Conservation (phyloP, 2,113 vertebrate species). For the Leucosticte australis region DNA sequence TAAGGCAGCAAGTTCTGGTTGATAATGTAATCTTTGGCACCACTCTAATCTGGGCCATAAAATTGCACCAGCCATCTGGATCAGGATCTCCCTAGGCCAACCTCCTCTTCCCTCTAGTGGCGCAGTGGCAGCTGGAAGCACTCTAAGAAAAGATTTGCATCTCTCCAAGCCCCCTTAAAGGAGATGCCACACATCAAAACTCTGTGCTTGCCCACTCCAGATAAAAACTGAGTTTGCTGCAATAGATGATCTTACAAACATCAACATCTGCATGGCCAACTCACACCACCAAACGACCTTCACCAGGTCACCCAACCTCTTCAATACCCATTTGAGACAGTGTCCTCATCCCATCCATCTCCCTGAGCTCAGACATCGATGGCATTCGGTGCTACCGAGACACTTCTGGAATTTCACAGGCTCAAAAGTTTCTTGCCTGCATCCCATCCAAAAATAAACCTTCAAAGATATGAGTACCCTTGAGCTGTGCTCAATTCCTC, state of each 20-base stretch:
- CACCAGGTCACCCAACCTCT: background rate
- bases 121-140: background rate
- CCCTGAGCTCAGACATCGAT: rapidly evolving
- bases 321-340: background rate
- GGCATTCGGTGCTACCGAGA: background rate
- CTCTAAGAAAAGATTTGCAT: background rate
- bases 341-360: background rate
- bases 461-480: constrained; percentile 7
- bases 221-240: background rate
- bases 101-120: background rate
- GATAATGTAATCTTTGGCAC: background rate
- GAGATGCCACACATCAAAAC: background rate
- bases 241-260: background rate
- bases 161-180: background rate
- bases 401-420: background rate
- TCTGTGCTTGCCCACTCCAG: background rate
- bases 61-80: background rate
- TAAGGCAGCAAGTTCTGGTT: background rate
- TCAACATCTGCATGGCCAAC: background rate
- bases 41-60: background rate
- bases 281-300: background rate
- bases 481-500: constrained; percentile 21
- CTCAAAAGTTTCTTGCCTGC: background rate
- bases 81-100: background rate
- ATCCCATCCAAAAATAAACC: constrained; percentile 19